These are phyloP conservation scores for Garrulus glandarius DNA, from an alignment of 2,797 vertebrate species.

Conservation along the genomic window DNA sequence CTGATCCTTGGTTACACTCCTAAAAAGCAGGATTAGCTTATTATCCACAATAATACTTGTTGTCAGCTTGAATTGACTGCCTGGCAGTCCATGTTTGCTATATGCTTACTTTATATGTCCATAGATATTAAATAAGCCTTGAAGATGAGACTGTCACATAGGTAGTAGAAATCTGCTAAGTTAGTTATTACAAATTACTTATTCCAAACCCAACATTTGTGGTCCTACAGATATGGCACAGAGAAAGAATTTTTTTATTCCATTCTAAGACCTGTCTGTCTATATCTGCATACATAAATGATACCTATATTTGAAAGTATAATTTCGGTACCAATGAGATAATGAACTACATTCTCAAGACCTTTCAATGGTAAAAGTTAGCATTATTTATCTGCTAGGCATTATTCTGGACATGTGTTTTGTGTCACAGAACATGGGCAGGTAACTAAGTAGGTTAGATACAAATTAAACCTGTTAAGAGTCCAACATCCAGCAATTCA, in stretches of 20 bases:
- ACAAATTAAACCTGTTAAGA: neutral
- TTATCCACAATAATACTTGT: neutral
- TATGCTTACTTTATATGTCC: neutral
- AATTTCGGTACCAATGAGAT: neutral
- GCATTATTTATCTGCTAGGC: neutral
- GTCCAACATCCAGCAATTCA: neutral
- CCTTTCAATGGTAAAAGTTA: neutral
- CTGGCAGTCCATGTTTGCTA: neutral
- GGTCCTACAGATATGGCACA: neutral
- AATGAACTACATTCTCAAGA: neutral
- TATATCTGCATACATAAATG: neutral
- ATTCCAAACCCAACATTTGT: neutral
- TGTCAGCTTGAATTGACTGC: neutral
- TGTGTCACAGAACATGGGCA: neutral
- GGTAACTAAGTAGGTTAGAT: neutral
- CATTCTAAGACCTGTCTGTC: neutral
- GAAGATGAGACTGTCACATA: neutral
- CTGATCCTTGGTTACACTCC: neutral
- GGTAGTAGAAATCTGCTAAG: neutral
- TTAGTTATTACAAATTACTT: neutral
- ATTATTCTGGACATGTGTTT: neutral
- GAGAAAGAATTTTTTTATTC: neutral
- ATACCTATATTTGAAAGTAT: neutral
- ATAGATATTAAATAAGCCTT: neutral
- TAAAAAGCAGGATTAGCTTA: neutral